A percentile compares a stretch with the other conserved stretches of the same genome.
Evolutionary conservation across 2,888 invertebrate genomes (phyloP).

Genomic region (Gastracanthus pulcherrimus): DNA sequence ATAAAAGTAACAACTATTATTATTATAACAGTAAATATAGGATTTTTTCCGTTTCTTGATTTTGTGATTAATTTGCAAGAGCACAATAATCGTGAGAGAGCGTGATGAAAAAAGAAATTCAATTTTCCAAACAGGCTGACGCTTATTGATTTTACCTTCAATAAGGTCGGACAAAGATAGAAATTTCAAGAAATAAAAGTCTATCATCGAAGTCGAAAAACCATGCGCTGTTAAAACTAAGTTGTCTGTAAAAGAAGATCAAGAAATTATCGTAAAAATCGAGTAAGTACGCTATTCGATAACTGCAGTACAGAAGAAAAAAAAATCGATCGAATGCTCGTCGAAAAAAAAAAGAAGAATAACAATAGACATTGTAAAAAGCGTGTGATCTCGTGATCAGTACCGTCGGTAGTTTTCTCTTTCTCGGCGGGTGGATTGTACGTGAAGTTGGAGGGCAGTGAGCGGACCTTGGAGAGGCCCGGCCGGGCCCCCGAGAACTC

Average conservation of each 20-base stretch:
- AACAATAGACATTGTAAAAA: not conserved
- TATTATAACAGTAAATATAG: too few species aligned
- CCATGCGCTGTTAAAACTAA: slow-evolving; percentile 54
- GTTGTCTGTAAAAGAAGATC: slow-evolving; percentile 48
- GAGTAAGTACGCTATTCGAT: not conserved
- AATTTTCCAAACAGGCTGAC: slow-evolving; percentile 6
- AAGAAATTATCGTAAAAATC: not conserved
- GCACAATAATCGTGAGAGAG: not conserved
- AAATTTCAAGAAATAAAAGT: slow-evolving; percentile 56
- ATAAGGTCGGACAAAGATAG: slow-evolving; percentile 54
- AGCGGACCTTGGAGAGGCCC: slow-evolving; percentile 81
- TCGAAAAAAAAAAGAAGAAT: not conserved
- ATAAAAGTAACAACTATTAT: too few species aligned
- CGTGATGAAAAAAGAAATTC: not conserved
- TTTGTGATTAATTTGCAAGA: not conserved
- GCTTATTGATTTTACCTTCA: slow-evolving; percentile 55
- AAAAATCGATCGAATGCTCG: not conserved
- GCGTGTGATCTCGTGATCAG: not conserved
- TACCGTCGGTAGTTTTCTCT: slow-evolving; percentile 68
- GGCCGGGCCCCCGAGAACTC: slow-evolving; percentile 66
- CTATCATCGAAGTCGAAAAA: slow-evolving; percentile 56
- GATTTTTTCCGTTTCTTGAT: not conserved
- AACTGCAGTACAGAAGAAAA: not conserved
- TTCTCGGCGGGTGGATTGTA: slow-evolving; percentile 85
- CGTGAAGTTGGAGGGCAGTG: slow-evolving; percentile 90